Conservation (phyloP, 2,888 invertebrate genomes). For the Laspeyria flexula region DNA sequence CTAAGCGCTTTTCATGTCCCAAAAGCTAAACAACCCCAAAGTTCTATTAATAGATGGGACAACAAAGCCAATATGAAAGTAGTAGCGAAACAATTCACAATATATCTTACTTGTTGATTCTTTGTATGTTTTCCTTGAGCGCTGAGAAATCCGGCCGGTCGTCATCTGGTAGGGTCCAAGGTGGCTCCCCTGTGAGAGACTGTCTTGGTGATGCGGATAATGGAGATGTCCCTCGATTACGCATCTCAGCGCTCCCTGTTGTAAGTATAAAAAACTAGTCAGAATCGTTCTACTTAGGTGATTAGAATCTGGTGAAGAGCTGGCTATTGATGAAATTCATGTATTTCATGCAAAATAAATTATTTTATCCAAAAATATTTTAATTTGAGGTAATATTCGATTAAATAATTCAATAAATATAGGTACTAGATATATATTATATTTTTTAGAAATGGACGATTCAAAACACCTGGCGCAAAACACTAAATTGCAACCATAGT, state of each 20-base stretch:
- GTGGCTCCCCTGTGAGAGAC: conserved; percentile 81
- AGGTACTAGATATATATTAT: too few relatives aligned
- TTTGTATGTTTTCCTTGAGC: conserved; percentile 93
- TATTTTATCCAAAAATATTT: too few relatives aligned
- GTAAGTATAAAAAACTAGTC: neutral
- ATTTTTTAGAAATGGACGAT: neutral
- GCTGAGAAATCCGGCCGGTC: conserved; percentile 96
- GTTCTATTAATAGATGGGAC: neutral
- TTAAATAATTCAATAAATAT: too few relatives aligned
- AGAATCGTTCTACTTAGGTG: too few relatives aligned
- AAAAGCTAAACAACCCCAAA: neutral
- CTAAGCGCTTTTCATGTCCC: neutral
- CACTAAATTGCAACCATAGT: neutral
- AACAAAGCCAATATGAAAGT: neutral
- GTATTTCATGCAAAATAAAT: too few relatives aligned
- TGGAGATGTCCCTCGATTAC: conserved; percentile 81
- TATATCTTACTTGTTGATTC: conserved; percentile 92
- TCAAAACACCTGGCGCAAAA: conserved; percentile 4
- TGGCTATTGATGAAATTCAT: too few relatives aligned
- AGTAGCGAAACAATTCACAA: neutral
- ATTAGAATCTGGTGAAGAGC: too few relatives aligned
- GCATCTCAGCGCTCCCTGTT: conserved; percentile 76
- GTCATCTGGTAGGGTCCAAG: conserved; percentile 93
- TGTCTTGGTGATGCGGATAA: conserved; percentile 80
- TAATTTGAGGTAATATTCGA: too few relatives aligned